Evolutionary conservation across 2,888 invertebrate species (phyloP).

Genomic region (Meliscaeva auricollis): DNA sequence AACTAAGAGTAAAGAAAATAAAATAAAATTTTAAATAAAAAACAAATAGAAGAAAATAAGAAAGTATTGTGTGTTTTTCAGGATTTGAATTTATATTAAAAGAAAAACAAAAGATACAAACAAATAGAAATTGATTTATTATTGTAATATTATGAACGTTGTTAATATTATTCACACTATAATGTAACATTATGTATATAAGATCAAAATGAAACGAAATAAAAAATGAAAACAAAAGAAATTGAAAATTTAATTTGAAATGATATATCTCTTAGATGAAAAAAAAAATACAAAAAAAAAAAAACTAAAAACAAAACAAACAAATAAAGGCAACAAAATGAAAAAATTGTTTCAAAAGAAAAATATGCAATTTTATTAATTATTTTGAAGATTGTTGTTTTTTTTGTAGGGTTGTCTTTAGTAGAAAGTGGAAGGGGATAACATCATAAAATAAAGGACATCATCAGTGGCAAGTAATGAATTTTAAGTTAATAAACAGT

Average conservation of each 20-base stretch:
- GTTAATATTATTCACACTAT: slow-evolving; percentile 83
- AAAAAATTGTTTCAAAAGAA: slow-evolving; percentile 71
- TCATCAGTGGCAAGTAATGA: too few species aligned
- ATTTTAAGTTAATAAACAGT: too few species aligned
- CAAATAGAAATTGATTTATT: slow-evolving; percentile 58
- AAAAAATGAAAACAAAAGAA: slow-evolving; percentile 78
- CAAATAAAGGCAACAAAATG: slow-evolving; percentile 67
- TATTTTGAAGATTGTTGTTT: not conserved
- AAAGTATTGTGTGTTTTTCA: slow-evolving; percentile 75
- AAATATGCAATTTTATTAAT: not conserved
- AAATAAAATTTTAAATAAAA: slow-evolving; percentile 29
- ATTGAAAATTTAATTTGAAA: slow-evolving; percentile 44
- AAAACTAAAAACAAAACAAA: slow-evolving; percentile 23
- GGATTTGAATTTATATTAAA: slow-evolving; percentile 72
- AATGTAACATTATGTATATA: slow-evolving; percentile 80
- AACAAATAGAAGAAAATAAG: slow-evolving; percentile 36
- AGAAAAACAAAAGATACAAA: slow-evolving; percentile 20
- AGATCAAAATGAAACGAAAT: slow-evolving; percentile 77
- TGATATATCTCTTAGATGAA: slow-evolving; percentile 64
- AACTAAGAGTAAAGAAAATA: slow-evolving; percentile 27
- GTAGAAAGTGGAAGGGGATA: too few species aligned
- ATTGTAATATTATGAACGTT: slow-evolving; percentile 81
- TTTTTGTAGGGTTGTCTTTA: not conserved
- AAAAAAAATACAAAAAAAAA: slow-evolving; percentile 36
- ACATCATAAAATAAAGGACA: too few species aligned